Conservation (phyloP, 1,140 invertebrate genomes). For the Aphidius ervi region DNA sequence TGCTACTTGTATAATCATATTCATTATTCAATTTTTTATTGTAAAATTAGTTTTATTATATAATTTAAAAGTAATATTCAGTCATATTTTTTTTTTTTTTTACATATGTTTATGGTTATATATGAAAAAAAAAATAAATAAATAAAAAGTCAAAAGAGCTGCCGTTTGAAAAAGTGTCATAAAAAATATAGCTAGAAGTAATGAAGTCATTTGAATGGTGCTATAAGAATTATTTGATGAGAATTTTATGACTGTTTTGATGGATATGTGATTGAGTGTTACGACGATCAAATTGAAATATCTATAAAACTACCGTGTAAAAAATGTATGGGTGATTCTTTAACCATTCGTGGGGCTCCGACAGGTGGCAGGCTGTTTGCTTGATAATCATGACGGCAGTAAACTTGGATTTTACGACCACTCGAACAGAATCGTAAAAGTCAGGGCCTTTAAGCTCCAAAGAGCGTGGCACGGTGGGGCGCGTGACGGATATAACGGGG, state of each 20-base stretch:
- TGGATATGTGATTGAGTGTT: conserved; percentile 19
- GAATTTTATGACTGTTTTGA: too few species aligned
- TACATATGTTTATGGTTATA: too few species aligned
- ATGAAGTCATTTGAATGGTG: too few species aligned
- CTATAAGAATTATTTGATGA: too few species aligned
- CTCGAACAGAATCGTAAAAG: conserved; percentile 57
- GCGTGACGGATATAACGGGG: conserved; percentile 52
- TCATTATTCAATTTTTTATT: too few species aligned
- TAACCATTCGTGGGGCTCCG: conserved; percentile 43
- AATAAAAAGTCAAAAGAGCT: too few species aligned
- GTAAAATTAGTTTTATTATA: too few species aligned
- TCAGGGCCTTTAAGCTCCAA: conserved; percentile 51
- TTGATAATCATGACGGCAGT: conserved; percentile 56
- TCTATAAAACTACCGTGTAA: conserved; percentile 28
- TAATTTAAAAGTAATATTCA: too few species aligned
- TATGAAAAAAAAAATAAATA: too few species aligned
- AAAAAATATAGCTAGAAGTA: conserved; percentile 12
- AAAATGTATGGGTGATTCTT: conserved; percentile 14
- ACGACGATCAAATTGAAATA: conserved; percentile 28
- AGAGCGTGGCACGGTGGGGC: conserved; percentile 37
- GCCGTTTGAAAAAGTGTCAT: too few species aligned
- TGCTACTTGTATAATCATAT: too few species aligned
- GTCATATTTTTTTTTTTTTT: too few species aligned
- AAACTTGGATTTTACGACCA: conserved; percentile 55
- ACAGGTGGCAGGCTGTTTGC: conserved; percentile 54